These are phyloP conservation scores for Cataglyphis livida DNA, from an alignment of 2,888 invertebrate species.

Conservation along the genomic window DNA sequence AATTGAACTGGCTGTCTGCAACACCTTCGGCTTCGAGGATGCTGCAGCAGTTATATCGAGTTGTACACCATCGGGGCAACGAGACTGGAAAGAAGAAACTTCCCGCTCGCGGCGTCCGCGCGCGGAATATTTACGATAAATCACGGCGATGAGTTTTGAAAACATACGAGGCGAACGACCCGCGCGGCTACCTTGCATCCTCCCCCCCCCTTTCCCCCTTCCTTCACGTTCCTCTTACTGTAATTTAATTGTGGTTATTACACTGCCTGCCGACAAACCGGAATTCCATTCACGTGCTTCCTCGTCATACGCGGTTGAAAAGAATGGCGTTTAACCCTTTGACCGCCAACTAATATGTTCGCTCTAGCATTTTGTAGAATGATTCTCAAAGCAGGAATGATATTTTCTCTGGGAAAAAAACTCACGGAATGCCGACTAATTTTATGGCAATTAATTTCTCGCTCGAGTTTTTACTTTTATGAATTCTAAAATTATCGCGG, in stretches of 20 bases:
- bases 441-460: conserved; percentile 41
- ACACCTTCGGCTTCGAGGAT: conserved; percentile 57
- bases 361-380: neutral
- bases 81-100: conserved; percentile 53
- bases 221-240: neutral
- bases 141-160: conserved; percentile 64
- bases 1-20: conserved; percentile 67
- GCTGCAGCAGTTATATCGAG: conserved; percentile 53
- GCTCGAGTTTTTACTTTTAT: conserved; percentile 34
- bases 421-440: conserved; percentile 24
- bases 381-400: neutral
- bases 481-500: conserved; percentile 24
- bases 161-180: conserved; percentile 25
- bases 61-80: conserved; percentile 51
- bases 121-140: conserved; percentile 62
- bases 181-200: neutral
- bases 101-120: conserved; percentile 22
- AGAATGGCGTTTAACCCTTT: neutral
- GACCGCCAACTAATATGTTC: conserved; percentile 24
- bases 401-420: neutral
- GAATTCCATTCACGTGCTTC: conserved; percentile 24
- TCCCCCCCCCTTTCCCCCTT: neutral
- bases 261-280: neutral
- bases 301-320: neutral
- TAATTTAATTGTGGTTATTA: conserved; percentile 50